Percentiles rank a stretch among this genome's conserved stretches.
phyloP scores from a whole-genome alignment of 2,797 vertebrate species.

The Pangasius krempfi region DNA sequence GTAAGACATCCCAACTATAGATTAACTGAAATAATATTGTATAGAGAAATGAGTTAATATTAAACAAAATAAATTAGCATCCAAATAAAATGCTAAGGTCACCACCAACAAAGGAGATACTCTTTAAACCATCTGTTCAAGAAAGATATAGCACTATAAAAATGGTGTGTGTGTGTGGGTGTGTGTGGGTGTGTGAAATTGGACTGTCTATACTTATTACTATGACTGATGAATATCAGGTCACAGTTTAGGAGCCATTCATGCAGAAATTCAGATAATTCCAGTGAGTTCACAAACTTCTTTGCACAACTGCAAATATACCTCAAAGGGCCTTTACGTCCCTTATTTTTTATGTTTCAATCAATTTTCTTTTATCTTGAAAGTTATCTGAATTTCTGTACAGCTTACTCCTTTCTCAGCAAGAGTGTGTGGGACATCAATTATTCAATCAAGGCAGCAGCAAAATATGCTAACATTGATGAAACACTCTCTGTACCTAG shows the following conservation, averaged over 20 bases:
- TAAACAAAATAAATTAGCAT: background rate
- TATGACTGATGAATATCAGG: constrained; percentile 25
- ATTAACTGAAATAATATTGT: background rate
- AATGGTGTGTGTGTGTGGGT: background rate
- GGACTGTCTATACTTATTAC: constrained; percentile 24
- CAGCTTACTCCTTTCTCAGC: constrained; percentile 65
- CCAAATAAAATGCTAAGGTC: background rate
- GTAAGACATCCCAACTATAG: background rate
- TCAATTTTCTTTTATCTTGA: constrained; percentile 73
- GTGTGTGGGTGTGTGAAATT: background rate
- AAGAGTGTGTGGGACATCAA: constrained; percentile 68
- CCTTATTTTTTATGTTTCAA: constrained; percentile 73
- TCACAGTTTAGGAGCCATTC: constrained; percentile 12
- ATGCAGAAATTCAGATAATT: constrained; percentile 22
- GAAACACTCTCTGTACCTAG: constrained; percentile 61
- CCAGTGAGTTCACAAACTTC: constrained; percentile 5
- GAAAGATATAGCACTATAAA: constrained; percentile 5
- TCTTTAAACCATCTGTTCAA: background rate
- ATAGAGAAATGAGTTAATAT: background rate
- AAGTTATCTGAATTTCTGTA: constrained; percentile 67
- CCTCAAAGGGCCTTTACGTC: constrained; percentile 61
- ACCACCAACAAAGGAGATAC: background rate
- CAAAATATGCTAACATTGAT: constrained; percentile 66
- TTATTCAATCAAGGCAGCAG: constrained; percentile 65
- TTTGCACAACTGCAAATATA: constrained; percentile 63